Evolutionary conservation across 2,888 invertebrate species (phyloP), one percentile per base, ranked within the genome.

Genomic region (Autographa pulchrina): DNA sequence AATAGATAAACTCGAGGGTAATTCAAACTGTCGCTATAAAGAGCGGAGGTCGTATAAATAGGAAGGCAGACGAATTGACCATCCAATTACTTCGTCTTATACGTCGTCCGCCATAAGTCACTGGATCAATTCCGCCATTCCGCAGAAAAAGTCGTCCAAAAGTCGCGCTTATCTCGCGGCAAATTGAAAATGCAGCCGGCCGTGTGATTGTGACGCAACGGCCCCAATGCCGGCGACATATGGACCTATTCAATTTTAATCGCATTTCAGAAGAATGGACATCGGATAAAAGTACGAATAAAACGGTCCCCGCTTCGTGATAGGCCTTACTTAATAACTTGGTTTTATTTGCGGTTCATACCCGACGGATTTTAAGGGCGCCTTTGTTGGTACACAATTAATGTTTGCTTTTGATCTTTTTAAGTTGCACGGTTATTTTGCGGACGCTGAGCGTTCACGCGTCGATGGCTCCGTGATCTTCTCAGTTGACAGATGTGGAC

Each of bases 231-330:
- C 88, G 86, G 87, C 92, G 94, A 94, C 95, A 95, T 95, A 95
- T 93, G 95, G 94, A 94, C 90, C 95, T 94, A 95, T 96, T 94
- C 95, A 95, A 94, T 95, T 95, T 95, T 96, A 95, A 96, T 96
- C 95, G 94, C 91, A 96, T 96, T 94, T 94, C 93, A 93, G 94
- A 94, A 95, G 94, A 95, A 95, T 95, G 94, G 95, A 93, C 94
- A 93, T 89, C 90, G 92, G 91, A 95, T 96, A 94, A 94, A 92
- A 91, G 94, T 92, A 91, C 91, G 89, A 77, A 83, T 83, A 81
- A 83, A 83, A 83, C 90, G 89, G 86, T 87, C 86, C 86, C 85
- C 85, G 84, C 64, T 66, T 65, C 71, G 83, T 84, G 91, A 92
- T 93, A 92, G 91, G 90, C 91, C 89, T 90, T 90, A 91, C 87